Evolutionary conservation across 1,140 invertebrate genomes (phyloP).

Genomic region (Phymastichus coffea): DNA sequence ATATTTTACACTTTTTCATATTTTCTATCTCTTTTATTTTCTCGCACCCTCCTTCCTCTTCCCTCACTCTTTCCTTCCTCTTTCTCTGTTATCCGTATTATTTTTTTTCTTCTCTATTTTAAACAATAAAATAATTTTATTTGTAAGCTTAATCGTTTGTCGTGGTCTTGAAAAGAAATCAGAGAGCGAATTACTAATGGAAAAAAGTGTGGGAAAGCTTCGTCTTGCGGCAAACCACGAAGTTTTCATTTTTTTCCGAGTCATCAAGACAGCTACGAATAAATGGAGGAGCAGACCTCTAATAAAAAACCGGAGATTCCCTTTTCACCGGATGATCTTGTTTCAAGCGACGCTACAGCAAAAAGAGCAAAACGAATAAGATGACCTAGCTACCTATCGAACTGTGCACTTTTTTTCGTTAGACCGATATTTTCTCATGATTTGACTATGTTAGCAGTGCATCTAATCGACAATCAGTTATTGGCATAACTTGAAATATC

Average conservation of each 20-base stretch:
- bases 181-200: neutral
- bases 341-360: slow-evolving; percentile 17
- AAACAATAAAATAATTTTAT: too few relatives aligned
- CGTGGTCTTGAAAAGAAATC: neutral
- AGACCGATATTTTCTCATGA: slow-evolving; percentile 13
- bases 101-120: too few relatives aligned
- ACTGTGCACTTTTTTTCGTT: slow-evolving; percentile 27
- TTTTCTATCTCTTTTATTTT: too few relatives aligned
- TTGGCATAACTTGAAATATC: neutral
- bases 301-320: slow-evolving; percentile 1
- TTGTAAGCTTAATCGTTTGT: too few relatives aligned
- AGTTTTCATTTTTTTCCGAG: slow-evolving; percentile 10
- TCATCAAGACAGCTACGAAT: neutral
- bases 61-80: neutral
- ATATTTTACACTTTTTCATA: too few relatives aligned
- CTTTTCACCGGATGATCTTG: slow-evolving; percentile 29
- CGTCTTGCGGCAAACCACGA: neutral
- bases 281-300: neutral
- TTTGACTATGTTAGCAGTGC: neutral
- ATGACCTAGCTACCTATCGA: slow-evolving; percentile 40
- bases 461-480: neutral
- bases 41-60: neutral
- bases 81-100: too few relatives aligned
- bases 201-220: slow-evolving; percentile 23
- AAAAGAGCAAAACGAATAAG: slow-evolving; percentile 35